These are phyloP conservation scores for Acanthoscelides obtectus DNA, from an alignment of 2,888 invertebrate species.

Conservation along the genomic window DNA sequence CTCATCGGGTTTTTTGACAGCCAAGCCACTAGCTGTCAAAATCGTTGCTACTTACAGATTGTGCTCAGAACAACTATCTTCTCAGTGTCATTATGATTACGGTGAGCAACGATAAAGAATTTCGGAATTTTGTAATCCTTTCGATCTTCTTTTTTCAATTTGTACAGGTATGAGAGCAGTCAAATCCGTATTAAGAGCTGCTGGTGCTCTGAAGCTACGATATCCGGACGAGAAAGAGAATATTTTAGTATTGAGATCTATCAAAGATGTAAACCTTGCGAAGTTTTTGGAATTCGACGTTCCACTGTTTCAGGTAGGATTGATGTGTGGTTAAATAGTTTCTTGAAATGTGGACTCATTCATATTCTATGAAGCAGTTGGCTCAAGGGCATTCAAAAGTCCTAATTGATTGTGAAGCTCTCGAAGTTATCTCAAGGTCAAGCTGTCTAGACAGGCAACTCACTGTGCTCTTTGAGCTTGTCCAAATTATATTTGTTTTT, in stretches of 20 bases:
- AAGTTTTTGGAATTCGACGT: slow-evolving; percentile 88
- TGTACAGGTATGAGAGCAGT: slow-evolving; percentile 83
- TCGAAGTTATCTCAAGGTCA: no score
- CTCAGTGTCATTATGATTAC: slow-evolving; percentile 93
- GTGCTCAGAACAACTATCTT: slow-evolving; percentile 90
- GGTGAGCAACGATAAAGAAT: slow-evolving; percentile 49
- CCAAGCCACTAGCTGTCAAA: slow-evolving; percentile 84
- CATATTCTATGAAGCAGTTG: no score
- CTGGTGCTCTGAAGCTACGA: slow-evolving; percentile 83
- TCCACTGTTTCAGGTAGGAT: slow-evolving; percentile 71
- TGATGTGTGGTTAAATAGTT: not conserved
- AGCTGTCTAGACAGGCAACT: no score
- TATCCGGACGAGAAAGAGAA: slow-evolving; percentile 87
- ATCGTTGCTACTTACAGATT: slow-evolving; percentile 91
- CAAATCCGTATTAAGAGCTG: slow-evolving; percentile 87
- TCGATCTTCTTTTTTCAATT: not conserved
- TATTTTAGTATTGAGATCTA: slow-evolving; percentile 79
- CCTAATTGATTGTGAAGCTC: no score
- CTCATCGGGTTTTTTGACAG: slow-evolving; percentile 86
- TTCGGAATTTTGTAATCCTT: no score
- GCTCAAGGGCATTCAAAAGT: no score
- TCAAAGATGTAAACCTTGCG: slow-evolving; percentile 90
- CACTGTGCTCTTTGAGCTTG: no score
- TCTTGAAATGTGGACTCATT: no score
- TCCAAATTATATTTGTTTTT: no score